Percentiles rank a stretch among this genome's conserved stretches.
Conservation (phyloP, 2,888 invertebrate species). For the Cyaniris semiargus region DNA sequence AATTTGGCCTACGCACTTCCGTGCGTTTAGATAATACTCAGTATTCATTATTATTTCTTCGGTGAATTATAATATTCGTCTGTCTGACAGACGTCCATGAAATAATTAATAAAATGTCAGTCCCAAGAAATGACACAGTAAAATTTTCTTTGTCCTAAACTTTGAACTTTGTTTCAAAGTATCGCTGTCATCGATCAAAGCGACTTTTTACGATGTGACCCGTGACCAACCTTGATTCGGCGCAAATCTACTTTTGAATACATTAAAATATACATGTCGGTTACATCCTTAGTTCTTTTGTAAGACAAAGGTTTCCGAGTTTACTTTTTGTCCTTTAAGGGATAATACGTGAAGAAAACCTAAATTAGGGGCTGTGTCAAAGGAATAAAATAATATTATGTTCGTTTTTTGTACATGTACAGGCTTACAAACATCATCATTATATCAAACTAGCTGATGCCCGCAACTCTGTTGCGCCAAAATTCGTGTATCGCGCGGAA, state of each 20-base stretch:
- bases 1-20: too few relatives aligned
- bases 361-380: not conserved
- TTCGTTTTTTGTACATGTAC: not conserved
- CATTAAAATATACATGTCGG: not conserved
- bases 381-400: not conserved
- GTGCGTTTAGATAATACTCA: too few relatives aligned
- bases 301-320: conserved; percentile 9
- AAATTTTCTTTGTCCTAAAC: conserved; percentile 1
- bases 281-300: not conserved
- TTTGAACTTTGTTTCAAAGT: conserved; percentile 18
- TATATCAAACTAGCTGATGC: too few relatives aligned
- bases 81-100: not conserved
- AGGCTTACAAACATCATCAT: not conserved
- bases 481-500: too few relatives aligned
- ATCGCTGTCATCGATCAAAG: conserved; percentile 9
- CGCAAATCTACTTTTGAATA: not conserved
- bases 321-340: conserved; percentile 22
- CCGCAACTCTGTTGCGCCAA: too few relatives aligned
- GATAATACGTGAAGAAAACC: conserved; percentile 5
- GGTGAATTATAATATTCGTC: not conserved
- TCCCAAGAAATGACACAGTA: not conserved
- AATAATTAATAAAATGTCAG: not conserved
- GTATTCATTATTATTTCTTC: too few relatives aligned
- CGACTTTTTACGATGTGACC: not conserved
- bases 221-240: not conserved